phyloP scores from a whole-genome alignment of 2,113 vertebrate genomes.

The Aspiorhynchus laticeps region DNA sequence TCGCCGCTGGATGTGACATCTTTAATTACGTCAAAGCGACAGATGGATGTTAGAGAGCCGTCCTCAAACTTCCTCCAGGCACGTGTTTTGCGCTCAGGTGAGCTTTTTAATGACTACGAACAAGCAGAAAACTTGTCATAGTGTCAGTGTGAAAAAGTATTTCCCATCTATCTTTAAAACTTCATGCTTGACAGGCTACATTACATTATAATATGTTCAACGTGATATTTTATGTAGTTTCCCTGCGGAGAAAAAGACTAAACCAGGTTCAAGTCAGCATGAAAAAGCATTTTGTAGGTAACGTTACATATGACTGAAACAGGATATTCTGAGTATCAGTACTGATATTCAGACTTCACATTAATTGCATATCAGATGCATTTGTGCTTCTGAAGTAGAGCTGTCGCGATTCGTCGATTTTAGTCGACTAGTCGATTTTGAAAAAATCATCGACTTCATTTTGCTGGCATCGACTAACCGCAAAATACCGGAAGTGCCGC shows the following conservation, averaged over 20 bases:
- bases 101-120: background rate
- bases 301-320: background rate
- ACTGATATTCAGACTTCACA: background rate
- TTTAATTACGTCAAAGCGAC: slow-evolving; percentile 42
- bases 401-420: too few species aligned
- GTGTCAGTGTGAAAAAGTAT: background rate
- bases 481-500: too few species aligned
- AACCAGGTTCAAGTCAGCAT: background rate
- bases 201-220: background rate
- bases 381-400: too few species aligned
- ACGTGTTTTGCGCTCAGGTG: slow-evolving; percentile 42
- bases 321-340: background rate
- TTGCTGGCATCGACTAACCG: too few species aligned
- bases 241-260: background rate
- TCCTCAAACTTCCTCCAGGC: background rate
- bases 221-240: background rate
- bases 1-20: slow-evolving; percentile 37
- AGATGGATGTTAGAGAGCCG: slow-evolving; percentile 36
- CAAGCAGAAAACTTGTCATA: background rate
- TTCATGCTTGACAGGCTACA: background rate
- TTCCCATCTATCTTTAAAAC: background rate
- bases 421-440: too few species aligned
- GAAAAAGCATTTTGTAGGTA: background rate
- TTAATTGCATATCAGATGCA: too few species aligned
- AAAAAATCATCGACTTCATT: too few species aligned